A percentile compares a stretch with the other conserved stretches of the same genome.
Conservation (phyloP, 2,113 vertebrate genomes). For the Petrocephalus zakoni region DNA sequence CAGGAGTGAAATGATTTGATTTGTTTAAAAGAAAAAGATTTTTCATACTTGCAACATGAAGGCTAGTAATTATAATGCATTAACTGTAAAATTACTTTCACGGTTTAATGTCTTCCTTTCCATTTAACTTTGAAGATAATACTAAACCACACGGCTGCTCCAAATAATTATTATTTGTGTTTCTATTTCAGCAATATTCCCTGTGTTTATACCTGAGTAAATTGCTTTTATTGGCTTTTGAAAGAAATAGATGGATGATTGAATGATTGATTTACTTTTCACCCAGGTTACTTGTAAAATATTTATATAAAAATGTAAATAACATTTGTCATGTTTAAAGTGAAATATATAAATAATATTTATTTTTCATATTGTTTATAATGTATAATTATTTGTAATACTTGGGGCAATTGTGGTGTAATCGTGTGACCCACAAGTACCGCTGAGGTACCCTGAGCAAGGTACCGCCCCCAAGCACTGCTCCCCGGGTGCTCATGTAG, state of each 20-base stretch:
- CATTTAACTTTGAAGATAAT: not conserved
- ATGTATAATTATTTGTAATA: too few species aligned
- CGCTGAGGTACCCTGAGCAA: too few species aligned
- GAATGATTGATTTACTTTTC: not conserved
- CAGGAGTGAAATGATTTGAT: not conserved
- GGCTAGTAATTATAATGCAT: slow-evolving; percentile 6
- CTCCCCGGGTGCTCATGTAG: too few species aligned
- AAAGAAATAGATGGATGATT: not conserved
- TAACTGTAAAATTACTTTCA: slow-evolving; percentile 2
- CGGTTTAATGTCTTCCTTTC: not conserved
- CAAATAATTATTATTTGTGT: slow-evolving; percentile 12
- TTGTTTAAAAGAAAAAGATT: not conserved
- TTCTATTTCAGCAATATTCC: not conserved
- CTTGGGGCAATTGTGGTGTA: too few species aligned
- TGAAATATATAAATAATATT: too few species aligned
- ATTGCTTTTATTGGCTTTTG: not conserved
- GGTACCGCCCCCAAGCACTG: too few species aligned
- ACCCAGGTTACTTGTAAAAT: not conserved
- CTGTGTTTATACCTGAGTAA: not conserved
- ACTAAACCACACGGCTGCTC: not conserved
- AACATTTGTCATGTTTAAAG: too few species aligned
- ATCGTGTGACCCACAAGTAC: too few species aligned
- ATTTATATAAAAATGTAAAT: not conserved
- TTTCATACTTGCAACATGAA: not conserved
- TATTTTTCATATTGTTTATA: too few species aligned